Percentiles rank a stretch among this genome's conserved stretches.
Conservation (phyloP, 1,140 invertebrate genomes). For the Andrena cerasifolii region DNA sequence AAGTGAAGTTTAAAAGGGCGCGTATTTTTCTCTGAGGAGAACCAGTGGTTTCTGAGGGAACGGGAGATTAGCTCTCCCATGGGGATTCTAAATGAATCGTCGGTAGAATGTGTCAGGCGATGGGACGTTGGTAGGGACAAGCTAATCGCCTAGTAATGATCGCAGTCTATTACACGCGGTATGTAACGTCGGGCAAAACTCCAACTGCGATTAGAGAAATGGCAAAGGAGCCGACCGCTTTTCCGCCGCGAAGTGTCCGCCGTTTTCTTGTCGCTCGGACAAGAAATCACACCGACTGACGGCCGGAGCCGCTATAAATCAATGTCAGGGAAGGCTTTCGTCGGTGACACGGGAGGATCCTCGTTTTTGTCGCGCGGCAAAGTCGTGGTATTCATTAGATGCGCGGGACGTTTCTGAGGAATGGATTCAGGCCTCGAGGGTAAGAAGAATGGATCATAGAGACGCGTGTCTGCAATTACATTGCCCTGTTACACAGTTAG, state of each 20-base stretch:
- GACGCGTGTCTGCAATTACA: not conserved
- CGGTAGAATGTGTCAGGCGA: constrained; percentile 17
- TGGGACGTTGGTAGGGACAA: not conserved
- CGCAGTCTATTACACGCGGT: constrained; percentile 6
- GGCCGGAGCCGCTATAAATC: constrained; percentile 18
- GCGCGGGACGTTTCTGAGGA: not conserved
- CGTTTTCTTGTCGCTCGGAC: not conserved
- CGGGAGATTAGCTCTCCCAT: no score
- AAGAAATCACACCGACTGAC: constrained; percentile 10
- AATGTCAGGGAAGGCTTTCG: not conserved
- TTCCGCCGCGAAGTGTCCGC: not conserved
- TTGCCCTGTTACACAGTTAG: no score
- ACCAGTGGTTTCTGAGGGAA: no score
- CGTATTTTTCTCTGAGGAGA: no score
- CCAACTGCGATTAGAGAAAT: constrained; percentile 20
- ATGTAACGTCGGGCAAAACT: constrained; percentile 5
- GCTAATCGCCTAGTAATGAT: constrained; percentile 39
- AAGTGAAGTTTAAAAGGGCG: no score
- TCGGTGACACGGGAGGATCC: not conserved
- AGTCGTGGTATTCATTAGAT: constrained; percentile 3
- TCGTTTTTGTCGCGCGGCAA: not conserved
- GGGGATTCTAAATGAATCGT: no score
- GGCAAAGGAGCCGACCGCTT: constrained; percentile 26
- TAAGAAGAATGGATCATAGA: no score
- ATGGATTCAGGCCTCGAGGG: not conserved